Evolutionary conservation across 92 coral and sea anemone genomes (phyloP).

Genomic region (Phenganax marumi): DNA sequence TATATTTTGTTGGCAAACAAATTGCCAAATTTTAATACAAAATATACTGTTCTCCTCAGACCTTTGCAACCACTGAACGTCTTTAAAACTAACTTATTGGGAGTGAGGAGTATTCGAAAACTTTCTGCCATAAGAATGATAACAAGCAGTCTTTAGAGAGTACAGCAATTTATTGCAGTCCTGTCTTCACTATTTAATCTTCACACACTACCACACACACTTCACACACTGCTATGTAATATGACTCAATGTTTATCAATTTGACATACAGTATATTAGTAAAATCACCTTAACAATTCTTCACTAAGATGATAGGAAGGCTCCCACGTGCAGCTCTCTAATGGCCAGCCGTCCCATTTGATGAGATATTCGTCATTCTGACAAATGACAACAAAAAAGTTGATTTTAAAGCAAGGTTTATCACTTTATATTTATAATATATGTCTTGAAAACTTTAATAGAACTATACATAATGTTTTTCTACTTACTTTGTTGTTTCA

Average conservation of each 20-base stretch:
- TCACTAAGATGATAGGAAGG: constrained; percentile 28
- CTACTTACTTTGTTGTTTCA: constrained; percentile 21
- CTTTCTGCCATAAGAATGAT: no score
- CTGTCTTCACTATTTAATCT: no score
- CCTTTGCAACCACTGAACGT: no score
- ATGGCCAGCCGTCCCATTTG: constrained; percentile 20
- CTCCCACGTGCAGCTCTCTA: constrained; percentile 17
- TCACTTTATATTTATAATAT: background rate
- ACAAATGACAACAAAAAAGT: background rate
- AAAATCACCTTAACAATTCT: constrained; percentile 9
- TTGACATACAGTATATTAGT: background rate
- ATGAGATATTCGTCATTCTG: background rate
- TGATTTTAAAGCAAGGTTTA: background rate
- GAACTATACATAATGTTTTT: background rate
- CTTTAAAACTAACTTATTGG: no score
- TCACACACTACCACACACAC: background rate
- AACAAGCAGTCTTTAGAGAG: no score
- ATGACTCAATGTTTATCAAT: background rate
- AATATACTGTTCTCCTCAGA: no score
- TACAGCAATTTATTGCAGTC: no score
- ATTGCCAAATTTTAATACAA: no score
- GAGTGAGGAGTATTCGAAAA: no score
- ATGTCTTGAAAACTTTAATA: background rate
- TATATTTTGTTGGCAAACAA: no score
- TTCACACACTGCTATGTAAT: background rate